Base-by-base conservation (phyloP, 2,888 invertebrate species). In the Cinara cedri region DNA sequence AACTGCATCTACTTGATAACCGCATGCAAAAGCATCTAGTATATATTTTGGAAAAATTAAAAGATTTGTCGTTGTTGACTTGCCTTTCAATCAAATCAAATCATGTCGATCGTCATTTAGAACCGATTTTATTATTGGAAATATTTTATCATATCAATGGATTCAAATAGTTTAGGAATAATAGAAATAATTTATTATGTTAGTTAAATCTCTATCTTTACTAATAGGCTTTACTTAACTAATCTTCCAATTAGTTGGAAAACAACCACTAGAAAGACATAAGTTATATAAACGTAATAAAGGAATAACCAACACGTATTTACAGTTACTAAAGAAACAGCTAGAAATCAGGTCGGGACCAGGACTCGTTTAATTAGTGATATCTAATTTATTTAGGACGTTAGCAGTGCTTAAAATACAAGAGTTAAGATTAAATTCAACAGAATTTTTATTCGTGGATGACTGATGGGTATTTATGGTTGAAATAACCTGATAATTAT, bases 291-390 rank as follows among this genome's bases (percentile, higher is more conserved):
- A 19, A 8, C 13, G 16, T 13, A 70, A 14, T 54, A 70, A 34
- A 0, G 34, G 34, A 34, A 19, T 3, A 26, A 16, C 13, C 21
- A 66, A 46, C 21, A 46, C 19, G 21, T 46, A 66, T 46, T 46
- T 66, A 9, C 16, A 68, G 49, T 51, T 1, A 16, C 4, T 68
- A 24, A 68, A 51, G 51, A 68, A 68, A 0, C 0, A 1, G 51
- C 19, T 51, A 21, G 70, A 70, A 14, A 70, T 51, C 34, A 54
- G 26, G 2, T 70, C 51, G 1, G 70, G 54, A 54, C 70, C 26
- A 1, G 70, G 19, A 70, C 24, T 44, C 44, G 10, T 44, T 44
- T 44, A 8, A 10, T 44, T 44, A 44, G 4, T 44, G 44, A 44
- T 44, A 44, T 44, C 44, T 44, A 44, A 44, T 10, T 44, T 10